A percentile compares a stretch with the other conserved stretches of the same genome.
phyloP scores from a whole-genome alignment of 2,797 vertebrate genomes.

The Lithobates pipiens region DNA sequence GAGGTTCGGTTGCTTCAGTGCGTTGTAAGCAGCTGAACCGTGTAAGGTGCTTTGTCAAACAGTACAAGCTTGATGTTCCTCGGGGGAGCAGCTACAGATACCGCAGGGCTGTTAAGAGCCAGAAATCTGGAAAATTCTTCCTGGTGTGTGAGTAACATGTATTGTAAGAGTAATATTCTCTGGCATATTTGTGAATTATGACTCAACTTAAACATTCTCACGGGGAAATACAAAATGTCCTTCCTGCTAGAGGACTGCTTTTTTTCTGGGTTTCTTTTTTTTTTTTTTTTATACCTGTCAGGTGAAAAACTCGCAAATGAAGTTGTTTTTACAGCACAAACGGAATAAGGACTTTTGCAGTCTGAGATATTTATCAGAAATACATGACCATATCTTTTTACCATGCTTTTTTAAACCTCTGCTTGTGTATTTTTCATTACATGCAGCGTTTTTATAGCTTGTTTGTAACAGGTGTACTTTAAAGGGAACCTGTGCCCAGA shows the following conservation, averaged over 20 bases:
- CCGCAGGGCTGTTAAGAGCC: not conserved
- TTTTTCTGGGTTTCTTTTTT: not conserved
- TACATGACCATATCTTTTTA: no score
- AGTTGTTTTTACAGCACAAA: not conserved
- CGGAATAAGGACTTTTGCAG: no score
- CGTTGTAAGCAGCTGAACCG: conserved; percentile 18
- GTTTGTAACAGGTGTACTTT: no score
- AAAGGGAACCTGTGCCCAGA: no score
- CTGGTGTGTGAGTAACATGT: not conserved
- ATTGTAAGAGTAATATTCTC: not conserved
- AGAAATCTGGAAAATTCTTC: not conserved
- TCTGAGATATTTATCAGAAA: no score
- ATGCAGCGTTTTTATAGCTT: no score
- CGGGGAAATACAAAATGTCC: not conserved
- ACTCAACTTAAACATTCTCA: not conserved
- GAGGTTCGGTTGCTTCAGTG: conserved; percentile 13
- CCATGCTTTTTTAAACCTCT: no score
- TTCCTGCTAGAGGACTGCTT: not conserved
- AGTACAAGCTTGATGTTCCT: conserved; percentile 8
- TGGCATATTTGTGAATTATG: not conserved
- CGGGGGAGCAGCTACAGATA: conserved; percentile 17
- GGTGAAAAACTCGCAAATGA: not conserved
- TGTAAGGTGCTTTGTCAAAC: conserved; percentile 34
- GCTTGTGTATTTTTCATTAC: no score
- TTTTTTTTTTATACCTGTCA: not conserved